phyloP scores from a whole-genome alignment of 2,113 vertebrate species.

The Astur gentilis region DNA sequence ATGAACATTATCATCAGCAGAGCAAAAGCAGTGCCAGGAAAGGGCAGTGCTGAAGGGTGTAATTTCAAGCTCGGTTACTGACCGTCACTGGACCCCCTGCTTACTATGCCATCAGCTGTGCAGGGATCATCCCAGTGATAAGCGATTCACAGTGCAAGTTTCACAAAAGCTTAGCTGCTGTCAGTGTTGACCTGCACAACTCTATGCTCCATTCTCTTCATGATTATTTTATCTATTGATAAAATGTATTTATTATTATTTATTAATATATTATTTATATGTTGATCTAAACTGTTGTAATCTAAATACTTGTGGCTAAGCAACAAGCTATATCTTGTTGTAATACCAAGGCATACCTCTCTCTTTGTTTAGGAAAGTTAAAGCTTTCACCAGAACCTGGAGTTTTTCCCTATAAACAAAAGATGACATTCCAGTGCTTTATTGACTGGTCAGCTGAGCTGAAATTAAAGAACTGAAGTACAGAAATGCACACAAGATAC shows the following conservation, averaged over 20 bases:
- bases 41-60: not conserved
- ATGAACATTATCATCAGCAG: not conserved
- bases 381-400: not conserved
- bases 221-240: slow-evolving; percentile 11
- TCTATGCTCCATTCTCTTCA: not conserved
- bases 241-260: not conserved
- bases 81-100: not conserved
- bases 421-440: not conserved
- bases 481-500: not conserved
- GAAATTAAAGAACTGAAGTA: not conserved
- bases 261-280: not conserved
- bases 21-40: not conserved
- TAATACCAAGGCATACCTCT: not conserved
- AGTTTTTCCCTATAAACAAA: not conserved
- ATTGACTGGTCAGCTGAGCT: not conserved
- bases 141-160: not conserved
- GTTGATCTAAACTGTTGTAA: not conserved
- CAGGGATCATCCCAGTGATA: not conserved
- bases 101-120: not conserved
- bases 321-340: not conserved
- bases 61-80: slow-evolving; percentile 15
- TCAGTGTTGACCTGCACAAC: not conserved
- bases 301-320: not conserved
- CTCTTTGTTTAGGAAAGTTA: slow-evolving; percentile 17
- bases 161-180: not conserved